phyloP scores from a whole-genome alignment of 1,140 invertebrate species.

The Mercenaria mercenaria region DNA sequence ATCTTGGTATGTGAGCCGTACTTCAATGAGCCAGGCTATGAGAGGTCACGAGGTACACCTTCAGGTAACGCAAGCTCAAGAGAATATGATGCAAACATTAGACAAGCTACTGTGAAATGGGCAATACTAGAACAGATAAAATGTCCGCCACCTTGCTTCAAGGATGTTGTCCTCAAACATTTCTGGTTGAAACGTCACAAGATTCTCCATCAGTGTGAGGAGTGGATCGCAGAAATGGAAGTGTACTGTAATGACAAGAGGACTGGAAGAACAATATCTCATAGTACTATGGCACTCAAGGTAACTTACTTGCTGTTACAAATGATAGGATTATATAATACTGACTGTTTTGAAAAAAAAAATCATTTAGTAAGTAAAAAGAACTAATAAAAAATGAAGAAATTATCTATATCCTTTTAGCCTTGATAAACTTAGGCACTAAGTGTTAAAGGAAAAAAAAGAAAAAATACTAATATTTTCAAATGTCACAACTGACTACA shows the following conservation, averaged over 20 bases:
- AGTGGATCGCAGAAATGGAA: conserved; percentile 96
- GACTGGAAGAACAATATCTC: conserved; percentile 90
- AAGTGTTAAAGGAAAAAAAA: no score
- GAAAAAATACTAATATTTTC: no score
- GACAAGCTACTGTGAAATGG: conserved; percentile 97
- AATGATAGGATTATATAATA: background rate
- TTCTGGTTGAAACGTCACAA: conserved; percentile 98
- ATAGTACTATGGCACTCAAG: conserved; percentile 92
- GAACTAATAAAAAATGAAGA: background rate
- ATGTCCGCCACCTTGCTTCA: conserved; percentile 97
- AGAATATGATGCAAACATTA: conserved; percentile 98
- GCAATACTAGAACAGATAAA: conserved; percentile 97
- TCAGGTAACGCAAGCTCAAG: conserved; percentile 93
- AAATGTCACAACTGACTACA: no score
- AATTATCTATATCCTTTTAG: background rate
- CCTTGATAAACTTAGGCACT: no score
- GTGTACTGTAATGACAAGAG: conserved; percentile 91
- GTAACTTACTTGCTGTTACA: conserved; percentile 88
- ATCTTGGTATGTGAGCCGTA: conserved; percentile 98
- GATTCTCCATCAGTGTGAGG: conserved; percentile 94
- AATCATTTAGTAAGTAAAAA: background rate
- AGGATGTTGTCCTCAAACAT: conserved; percentile 97
- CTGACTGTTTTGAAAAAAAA: no score
- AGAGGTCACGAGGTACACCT: conserved; percentile 95
- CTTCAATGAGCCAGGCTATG: conserved; percentile 99